A percentile compares a stretch with the other conserved stretches of the same genome.
phyloP scores from a whole-genome alignment of 2,113 vertebrate species.

The Pangasianodon gigas region DNA sequence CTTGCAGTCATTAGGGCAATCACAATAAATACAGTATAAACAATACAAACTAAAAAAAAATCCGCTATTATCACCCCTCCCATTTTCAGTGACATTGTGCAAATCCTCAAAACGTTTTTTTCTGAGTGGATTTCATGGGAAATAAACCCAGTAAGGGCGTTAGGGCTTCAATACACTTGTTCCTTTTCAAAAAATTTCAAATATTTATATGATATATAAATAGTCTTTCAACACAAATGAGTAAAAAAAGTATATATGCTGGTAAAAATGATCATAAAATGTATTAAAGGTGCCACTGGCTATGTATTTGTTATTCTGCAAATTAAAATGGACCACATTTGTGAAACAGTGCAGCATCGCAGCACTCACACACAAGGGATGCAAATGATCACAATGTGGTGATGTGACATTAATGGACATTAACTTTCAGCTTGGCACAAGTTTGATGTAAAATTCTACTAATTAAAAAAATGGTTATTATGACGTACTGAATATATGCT shows the following conservation, averaged over 20 bases:
- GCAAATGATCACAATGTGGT: not conserved
- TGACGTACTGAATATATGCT: not conserved
- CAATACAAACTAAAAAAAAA: constrained; percentile 18
- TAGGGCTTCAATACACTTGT: not conserved
- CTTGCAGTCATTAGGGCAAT: constrained; percentile 17
- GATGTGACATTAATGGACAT: not conserved
- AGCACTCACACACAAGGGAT: not conserved
- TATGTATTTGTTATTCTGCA: constrained; percentile 4
- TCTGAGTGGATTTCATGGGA: constrained; percentile 17
- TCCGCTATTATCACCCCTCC: not conserved
- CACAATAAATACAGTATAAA: constrained; percentile 6
- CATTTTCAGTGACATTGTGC: constrained; percentile 33
- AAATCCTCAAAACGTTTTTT: constrained; percentile 21
- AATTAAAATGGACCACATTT: not conserved
- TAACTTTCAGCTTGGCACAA: not conserved
- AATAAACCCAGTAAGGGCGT: not conserved
- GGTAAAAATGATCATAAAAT: constrained; percentile 14
- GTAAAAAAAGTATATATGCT: not conserved
- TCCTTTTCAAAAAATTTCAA: not conserved
- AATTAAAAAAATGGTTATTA: not conserved
- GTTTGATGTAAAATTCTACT: not conserved
- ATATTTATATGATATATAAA: not conserved
- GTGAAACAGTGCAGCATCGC: not conserved
- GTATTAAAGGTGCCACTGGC: constrained; percentile 9
- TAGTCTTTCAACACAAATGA: constrained; percentile 15